phyloP scores from a whole-genome alignment of 2,888 invertebrate species.

The Elegia similella region DNA sequence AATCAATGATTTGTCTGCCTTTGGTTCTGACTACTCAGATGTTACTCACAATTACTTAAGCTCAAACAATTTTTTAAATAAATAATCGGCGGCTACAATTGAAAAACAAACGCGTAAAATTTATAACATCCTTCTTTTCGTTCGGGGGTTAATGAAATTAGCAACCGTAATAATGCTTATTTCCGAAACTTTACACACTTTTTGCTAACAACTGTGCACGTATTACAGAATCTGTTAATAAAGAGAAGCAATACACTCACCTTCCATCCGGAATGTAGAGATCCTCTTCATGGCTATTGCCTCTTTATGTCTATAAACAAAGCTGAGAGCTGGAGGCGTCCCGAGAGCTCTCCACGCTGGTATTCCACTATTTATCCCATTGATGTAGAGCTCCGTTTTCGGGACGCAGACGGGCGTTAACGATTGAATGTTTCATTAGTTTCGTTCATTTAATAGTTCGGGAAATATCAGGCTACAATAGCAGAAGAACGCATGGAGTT shows the following conservation, averaged over 20 bases:
- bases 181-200: neutral
- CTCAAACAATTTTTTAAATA: too few relatives aligned
- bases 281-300: constrained; percentile 42
- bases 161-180: too few relatives aligned
- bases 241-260: constrained; percentile 43
- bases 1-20: too few relatives aligned
- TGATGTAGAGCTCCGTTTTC: constrained; percentile 39
- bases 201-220: neutral
- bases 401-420: constrained; percentile 30
- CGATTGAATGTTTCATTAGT: constrained; percentile 30
- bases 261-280: constrained; percentile 35
- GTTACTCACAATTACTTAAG: too few relatives aligned
- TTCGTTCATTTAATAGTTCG: constrained; percentile 5
- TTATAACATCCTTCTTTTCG: neutral
- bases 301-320: constrained; percentile 49
- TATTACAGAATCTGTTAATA: neutral
- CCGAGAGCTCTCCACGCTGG: constrained; percentile 40
- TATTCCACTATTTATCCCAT: constrained; percentile 46
- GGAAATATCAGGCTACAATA: neutral
- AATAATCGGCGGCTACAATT: too few relatives aligned
- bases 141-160: neutral
- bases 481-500: neutral
- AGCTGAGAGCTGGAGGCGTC: constrained; percentile 30
- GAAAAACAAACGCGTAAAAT: too few relatives aligned
- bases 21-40: too few relatives aligned